phyloP scores from a whole-genome alignment of 2,888 invertebrate genomes.

The Ornithoptera priamus region DNA sequence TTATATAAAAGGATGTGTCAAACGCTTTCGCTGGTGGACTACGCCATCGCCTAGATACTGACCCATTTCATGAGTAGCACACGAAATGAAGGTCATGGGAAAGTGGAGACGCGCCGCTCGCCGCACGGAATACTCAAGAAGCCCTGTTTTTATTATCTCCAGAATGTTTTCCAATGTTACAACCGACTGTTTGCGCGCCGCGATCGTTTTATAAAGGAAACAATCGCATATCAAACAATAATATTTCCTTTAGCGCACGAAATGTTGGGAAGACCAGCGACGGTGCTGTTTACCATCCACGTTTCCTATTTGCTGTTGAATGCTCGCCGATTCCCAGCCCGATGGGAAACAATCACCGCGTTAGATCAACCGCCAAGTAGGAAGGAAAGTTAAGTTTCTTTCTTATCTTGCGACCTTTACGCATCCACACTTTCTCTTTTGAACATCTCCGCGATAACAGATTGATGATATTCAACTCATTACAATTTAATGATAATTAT shows the following conservation, averaged over 20 bases:
- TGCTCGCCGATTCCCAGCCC: slow-evolving; percentile 9
- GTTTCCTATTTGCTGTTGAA: slow-evolving; percentile 13
- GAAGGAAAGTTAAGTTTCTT: no score
- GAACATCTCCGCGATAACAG: no score
- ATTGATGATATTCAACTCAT: no score
- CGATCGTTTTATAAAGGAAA: slow-evolving; percentile 1
- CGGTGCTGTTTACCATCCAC: slow-evolving; percentile 1
- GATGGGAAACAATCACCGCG: not conserved
- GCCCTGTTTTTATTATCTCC: slow-evolving; percentile 4
- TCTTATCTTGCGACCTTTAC: no score
- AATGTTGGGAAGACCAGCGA: slow-evolving; percentile 7
- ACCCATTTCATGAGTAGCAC: slow-evolving; percentile 37
- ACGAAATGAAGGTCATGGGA: slow-evolving; percentile 44
- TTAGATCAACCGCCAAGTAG: no score
- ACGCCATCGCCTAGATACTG: slow-evolving; percentile 29
- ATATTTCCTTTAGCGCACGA: slow-evolving; percentile 17
- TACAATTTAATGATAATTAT: no score
- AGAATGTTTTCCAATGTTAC: slow-evolving; percentile 2
- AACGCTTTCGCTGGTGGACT: not conserved
- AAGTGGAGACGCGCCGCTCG: slow-evolving; percentile 32
- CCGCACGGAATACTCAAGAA: slow-evolving; percentile 16
- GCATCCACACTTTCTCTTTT: no score
- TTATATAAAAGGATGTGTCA: not conserved
- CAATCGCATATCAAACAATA: slow-evolving; percentile 11
- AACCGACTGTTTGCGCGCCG: not conserved